Base-by-base conservation (phyloP, 2,888 invertebrate genomes). In the Lingula anatina region DNA sequence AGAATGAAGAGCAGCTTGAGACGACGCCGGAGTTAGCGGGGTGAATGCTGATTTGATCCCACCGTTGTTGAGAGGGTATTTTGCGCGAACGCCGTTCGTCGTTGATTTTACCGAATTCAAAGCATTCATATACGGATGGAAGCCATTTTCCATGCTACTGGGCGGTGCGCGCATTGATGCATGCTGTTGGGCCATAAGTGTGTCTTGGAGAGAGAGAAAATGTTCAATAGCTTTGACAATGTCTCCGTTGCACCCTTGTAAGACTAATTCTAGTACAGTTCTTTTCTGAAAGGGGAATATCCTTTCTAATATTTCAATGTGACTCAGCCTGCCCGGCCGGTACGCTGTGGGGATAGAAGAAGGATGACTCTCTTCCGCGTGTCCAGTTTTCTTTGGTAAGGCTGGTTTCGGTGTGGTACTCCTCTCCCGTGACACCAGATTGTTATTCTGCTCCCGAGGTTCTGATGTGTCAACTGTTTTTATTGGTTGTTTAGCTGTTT, bases 221-320 rank as follows among this genome's bases (percentile, higher is more conserved):
- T 91, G 90, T 71, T 92, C 91, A 47, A 93, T 90, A 5, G 92
- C 89, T 62, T 89, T 89, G 15, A 93, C 82, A 43, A 95, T 78
- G 71, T 96, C 94, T 59, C 93, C 89, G 70, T 90, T 91, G 75
- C 94, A 94, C 31, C 92, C 85, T 59, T 91, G 88, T 40, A 95
- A 80, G n/a, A 94, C 90, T 59, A 94, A 79, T 71, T 95, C 92
- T 45, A 96, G 78, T 1, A 94, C 91, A 0, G 90, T 85, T 72
- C 91, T 90, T 65, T 91, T 88, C 64, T 89, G 89, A 37, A 73
- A 64, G 0, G 94, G 94, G 72, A 95, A 96, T 31, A 96, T 80
- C 60, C 90, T 86, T 12, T 87, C 83, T 38, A 96, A 80, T 81
- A 95, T 90, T 63, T 94, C 92, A 41, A 81, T 56, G 9, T 79